A percentile compares a stretch with the other conserved stretches of the same genome.
Conservation (phyloP, 2,797 vertebrate genomes). For the Coreius guichenoti region DNA sequence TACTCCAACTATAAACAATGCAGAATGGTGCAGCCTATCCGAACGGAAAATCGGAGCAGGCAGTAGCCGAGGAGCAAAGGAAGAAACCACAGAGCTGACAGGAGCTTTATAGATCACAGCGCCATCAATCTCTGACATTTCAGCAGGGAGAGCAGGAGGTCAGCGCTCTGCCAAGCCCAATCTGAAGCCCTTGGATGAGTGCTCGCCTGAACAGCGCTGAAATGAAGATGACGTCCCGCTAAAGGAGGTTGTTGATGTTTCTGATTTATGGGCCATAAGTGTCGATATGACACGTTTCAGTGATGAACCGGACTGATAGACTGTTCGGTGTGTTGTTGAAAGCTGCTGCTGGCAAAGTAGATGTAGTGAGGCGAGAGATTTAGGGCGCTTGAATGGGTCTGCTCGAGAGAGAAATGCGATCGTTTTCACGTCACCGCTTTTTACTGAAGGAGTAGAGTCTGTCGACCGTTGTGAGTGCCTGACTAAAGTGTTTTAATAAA, state of each 20-base stretch:
- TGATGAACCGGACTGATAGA: slow-evolving; percentile 24
- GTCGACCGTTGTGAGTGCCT: background rate
- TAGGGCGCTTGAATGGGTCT: slow-evolving; percentile 5
- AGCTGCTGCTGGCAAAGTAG: slow-evolving; percentile 8
- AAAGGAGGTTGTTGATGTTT: slow-evolving; percentile 22
- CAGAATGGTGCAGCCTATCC: background rate
- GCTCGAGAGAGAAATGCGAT: background rate
- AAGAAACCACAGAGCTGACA: slow-evolving; percentile 37
- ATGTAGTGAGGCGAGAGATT: background rate
- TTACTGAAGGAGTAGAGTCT: slow-evolving; percentile 20
- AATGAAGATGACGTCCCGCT: slow-evolving; percentile 40
- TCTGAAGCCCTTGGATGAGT: slow-evolving; percentile 37
- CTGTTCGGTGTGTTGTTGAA: slow-evolving; percentile 24
- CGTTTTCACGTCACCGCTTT: background rate
- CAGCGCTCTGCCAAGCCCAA: slow-evolving; percentile 33
- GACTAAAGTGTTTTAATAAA: slow-evolving; percentile 39
- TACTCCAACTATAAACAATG: slow-evolving; percentile 5
- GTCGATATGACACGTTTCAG: slow-evolving; percentile 12
- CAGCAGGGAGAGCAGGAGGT: slow-evolving; percentile 53
- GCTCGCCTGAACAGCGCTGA: slow-evolving; percentile 21
- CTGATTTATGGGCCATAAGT: slow-evolving; percentile 27
- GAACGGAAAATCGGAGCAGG: slow-evolving; percentile 50
- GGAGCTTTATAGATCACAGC: slow-evolving; percentile 29
- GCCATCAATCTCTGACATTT: slow-evolving; percentile 58
- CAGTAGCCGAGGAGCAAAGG: slow-evolving; percentile 55